Evolutionary conservation across 1,140 invertebrate genomes (phyloP).

Genomic region (Apis mellifera): Amel_HAv3.1 CM009931.2:4684001-4684500

Average conservation of each 20-base stretch:
- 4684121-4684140: background rate
- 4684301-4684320: background rate
- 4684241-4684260: background rate
- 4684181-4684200: background rate
- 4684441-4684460: background rate
- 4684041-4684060: background rate
- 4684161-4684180: background rate
- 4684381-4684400: background rate
- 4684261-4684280: background rate
- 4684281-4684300: background rate
- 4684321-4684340: background rate
- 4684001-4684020: background rate
- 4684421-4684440: background rate
- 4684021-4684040: slow-evolving; percentile 55
- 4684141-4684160: slow-evolving; percentile 40
- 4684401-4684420: background rate
- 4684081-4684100: slow-evolving; percentile 45
- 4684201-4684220: background rate
- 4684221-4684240: too few relatives aligned
- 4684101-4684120: slow-evolving; percentile 27
- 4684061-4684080: slow-evolving; percentile 39
- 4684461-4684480: background rate
- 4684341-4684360: background rate
- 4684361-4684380: background rate
- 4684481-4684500: slow-evolving; percentile 32